Percentiles rank a stretch among this genome's conserved stretches.
Conservation (phyloP, 1,140 invertebrate species). For the Andrena cerasifolii region DNA sequence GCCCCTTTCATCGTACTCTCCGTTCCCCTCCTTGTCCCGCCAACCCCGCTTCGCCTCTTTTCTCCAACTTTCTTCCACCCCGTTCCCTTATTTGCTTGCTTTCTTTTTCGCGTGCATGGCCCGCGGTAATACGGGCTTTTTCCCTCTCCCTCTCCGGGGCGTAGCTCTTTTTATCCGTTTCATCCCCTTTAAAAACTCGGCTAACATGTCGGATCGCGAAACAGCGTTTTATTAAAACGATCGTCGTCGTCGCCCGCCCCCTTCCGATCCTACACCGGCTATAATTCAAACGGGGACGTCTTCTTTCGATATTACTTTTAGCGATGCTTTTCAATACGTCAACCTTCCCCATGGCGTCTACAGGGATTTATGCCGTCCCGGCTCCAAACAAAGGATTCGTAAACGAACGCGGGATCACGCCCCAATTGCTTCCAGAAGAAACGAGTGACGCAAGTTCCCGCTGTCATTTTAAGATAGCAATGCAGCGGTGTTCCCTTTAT, state of each 20-base stretch:
- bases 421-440: neutral
- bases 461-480: neutral
- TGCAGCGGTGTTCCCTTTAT: too few relatives aligned
- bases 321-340: slow-evolving; percentile 17
- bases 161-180: slow-evolving; percentile 7
- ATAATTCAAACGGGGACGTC: slow-evolving; percentile 38
- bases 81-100: slow-evolving; percentile 28
- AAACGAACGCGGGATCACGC: neutral
- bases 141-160: slow-evolving; percentile 1
- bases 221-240: slow-evolving; percentile 55
- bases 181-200: slow-evolving; percentile 39
- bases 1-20: slow-evolving; percentile 42
- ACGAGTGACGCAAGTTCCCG: neutral
- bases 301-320: slow-evolving; percentile 40
- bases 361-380: neutral
- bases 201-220: slow-evolving; percentile 19
- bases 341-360: neutral
- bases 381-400: slow-evolving; percentile 12
- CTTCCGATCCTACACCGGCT: slow-evolving; percentile 15
- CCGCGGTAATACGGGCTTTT: slow-evolving; percentile 45
- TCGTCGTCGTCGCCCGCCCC: slow-evolving; percentile 4
- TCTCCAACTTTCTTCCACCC: neutral
- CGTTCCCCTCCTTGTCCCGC: neutral
- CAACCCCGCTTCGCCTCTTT: neutral
- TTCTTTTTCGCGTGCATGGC: slow-evolving; percentile 44